A percentile compares a stretch with the other conserved stretches of the same genome.
Conservation (phyloP, 1,140 invertebrate species). For the Pseudomyrmex pallidus region DNA sequence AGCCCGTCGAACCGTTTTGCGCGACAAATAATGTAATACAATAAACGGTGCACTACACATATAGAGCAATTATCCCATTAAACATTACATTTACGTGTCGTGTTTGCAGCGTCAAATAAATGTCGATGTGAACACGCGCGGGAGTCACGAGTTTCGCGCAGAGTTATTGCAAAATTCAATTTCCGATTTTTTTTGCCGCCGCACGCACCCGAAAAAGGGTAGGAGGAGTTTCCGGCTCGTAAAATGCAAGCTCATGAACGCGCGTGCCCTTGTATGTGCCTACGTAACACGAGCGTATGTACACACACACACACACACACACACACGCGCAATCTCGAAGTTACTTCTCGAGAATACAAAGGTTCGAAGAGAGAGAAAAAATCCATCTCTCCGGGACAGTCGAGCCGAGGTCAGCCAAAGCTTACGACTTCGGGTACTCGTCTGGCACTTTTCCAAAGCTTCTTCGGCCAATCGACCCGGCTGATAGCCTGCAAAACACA, state of each 20-base stretch:
- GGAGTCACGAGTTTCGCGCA: neutral
- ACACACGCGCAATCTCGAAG: conserved; percentile 19
- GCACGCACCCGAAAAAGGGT: conserved; percentile 24
- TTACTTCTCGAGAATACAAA: conserved; percentile 46
- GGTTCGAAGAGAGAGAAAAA: conserved; percentile 48
- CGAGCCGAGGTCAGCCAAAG: conserved; percentile 68
- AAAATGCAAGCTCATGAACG: conserved; percentile 36
- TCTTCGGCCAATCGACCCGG: conserved; percentile 62
- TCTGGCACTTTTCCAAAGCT: conserved; percentile 65
- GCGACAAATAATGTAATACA: neutral
- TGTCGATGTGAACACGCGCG: too few species aligned
- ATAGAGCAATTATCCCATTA: neutral
- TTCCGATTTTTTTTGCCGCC: neutral
- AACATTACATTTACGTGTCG: too few species aligned
- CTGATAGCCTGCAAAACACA: conserved; percentile 68
- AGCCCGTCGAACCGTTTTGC: neutral
- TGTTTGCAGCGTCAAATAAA: too few species aligned
- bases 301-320: conserved; percentile 22
- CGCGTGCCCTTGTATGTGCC: too few species aligned
- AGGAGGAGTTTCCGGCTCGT: conserved; percentile 32
- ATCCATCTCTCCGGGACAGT: conserved; percentile 64
- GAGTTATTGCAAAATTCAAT: neutral
- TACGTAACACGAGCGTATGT: neutral
- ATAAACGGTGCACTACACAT: neutral
- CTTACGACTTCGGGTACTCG: conserved; percentile 51